Percentiles rank a stretch among this genome's conserved stretches.
Conservation (phyloP, 2,888 invertebrate genomes). For the Tetropium fuscum region DNA sequence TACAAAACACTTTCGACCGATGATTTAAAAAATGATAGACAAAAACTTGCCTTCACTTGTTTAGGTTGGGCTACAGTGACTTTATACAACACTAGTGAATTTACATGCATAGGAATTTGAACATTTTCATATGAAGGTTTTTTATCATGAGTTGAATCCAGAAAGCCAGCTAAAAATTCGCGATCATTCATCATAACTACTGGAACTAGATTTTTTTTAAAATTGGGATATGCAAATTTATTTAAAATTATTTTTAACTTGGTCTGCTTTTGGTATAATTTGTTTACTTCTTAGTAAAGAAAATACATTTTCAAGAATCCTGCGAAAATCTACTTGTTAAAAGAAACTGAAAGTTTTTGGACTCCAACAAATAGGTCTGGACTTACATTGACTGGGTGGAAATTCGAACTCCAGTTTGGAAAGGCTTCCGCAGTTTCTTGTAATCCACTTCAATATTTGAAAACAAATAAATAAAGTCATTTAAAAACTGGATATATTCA, state of each 20-base stretch:
- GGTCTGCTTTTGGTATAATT: conserved; percentile 34
- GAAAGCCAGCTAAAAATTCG: conserved; percentile 38
- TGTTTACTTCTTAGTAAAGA: conserved; percentile 36
- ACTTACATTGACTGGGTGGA: conserved; percentile 42
- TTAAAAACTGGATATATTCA: conserved; percentile 31
- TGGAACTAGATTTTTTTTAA: conserved; percentile 24
- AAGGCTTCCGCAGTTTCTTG: conserved; percentile 40
- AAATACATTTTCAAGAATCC: conserved; percentile 45
- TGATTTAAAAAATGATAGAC: no score
- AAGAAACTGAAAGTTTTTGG: conserved; percentile 35
- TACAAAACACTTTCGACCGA: no score
- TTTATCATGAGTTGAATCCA: no score
- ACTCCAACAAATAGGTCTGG: conserved; percentile 34
- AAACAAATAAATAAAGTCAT: conserved; percentile 35
- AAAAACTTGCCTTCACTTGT: no score
- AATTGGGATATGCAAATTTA: conserved; percentile 40
- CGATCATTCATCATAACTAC: conserved; percentile 42
- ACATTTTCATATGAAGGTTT: no score
- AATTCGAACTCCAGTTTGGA: conserved; percentile 35
- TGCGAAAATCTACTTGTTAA: conserved; percentile 42
- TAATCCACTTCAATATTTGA: conserved; percentile 22
- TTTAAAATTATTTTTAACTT: conserved; percentile 43
- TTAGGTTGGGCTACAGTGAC: no score
- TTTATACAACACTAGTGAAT: no score
- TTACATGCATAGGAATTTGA: no score